A percentile compares a stretch with the other conserved stretches of the same genome.
These are phyloP conservation scores for Eupithecia inturbata DNA, from an alignment of 2,888 invertebrate species.

Conservation along the genomic window DNA sequence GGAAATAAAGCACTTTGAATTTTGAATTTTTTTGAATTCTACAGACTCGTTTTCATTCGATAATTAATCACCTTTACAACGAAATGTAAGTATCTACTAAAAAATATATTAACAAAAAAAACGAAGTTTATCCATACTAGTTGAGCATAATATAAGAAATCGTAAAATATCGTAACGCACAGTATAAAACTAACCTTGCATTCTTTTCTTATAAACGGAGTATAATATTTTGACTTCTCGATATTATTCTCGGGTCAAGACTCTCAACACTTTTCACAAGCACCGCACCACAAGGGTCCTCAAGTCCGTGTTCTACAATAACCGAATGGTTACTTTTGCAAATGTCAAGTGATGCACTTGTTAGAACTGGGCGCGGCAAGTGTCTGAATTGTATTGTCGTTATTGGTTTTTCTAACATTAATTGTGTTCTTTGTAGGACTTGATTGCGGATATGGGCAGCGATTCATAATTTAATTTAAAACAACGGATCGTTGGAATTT, in stretches of 20 bases:
- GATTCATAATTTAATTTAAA: conserved; percentile 1
- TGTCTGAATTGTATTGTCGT: conserved; percentile 36
- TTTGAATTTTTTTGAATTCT: too few relatives aligned
- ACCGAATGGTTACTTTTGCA: conserved; percentile 44
- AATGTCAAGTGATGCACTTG: conserved; percentile 43
- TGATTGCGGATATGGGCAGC: conserved; percentile 15
- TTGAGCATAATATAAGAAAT: too few relatives aligned
- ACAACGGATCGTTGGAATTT: background rate
- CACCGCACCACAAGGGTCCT: conserved; percentile 34
- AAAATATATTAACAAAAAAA: too few relatives aligned
- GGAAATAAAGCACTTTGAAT: too few relatives aligned
- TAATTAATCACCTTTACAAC: background rate
- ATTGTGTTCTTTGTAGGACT: conserved; percentile 21
- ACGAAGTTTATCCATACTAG: too few relatives aligned
- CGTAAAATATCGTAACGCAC: background rate
- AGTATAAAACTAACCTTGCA: background rate
- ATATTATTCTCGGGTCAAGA: conserved; percentile 39
- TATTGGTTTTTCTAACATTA: conserved; percentile 25
- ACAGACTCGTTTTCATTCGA: background rate
- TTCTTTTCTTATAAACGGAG: conserved; percentile 16
- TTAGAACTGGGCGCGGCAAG: conserved; percentile 39
- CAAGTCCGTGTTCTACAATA: conserved; percentile 40
- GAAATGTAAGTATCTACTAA: too few relatives aligned
- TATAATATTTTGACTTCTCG: conserved; percentile 28
- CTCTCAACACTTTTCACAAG: conserved; percentile 34